Evolutionary conservation across 2,888 invertebrate genomes (phyloP), one percentile per base, ranked within the genome.

Genomic region (Eumacrocentrus americanus): DNA sequence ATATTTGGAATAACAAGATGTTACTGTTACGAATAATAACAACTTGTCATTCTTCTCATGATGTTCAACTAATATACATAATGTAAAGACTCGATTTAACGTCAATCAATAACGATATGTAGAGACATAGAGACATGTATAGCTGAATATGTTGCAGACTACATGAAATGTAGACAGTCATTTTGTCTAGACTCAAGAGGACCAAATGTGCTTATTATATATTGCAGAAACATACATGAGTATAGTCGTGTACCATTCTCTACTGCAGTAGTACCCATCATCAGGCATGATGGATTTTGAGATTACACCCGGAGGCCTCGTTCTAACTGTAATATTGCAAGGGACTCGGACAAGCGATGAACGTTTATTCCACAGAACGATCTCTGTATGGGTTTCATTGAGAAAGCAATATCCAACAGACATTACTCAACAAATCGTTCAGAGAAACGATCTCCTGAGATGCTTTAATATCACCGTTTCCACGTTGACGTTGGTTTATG

Each of bases 241-340:
- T 29, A 29, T 29, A 29, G 29, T 29, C 9, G 29, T 29, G 29
- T 29, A 9, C 29, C 29, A 29, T 29, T 29, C 29, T 29, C 29
- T n/a, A n/a, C n/a, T n/a, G n/a, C n/a, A 29, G 5, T 29, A 29
- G 9, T 6, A 29, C 4, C 29, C 4, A 4, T 9, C 11, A 34
- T 29, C 25, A 34, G 25, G 14, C 9, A 37, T 51, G 51, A 51
- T 51, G 37, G 37, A 51, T 51, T 51, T 51, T 22, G 37, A 5
- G 23, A 51, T 51, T 34, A 37, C 20, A 51, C 51, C 51, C 37
- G 20, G 18, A 51, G 37, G 51, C 14, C 5, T 51, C 37, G 20
- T 51, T 51, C 34, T 51, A 35, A 22, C 37, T 37, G 11, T 12
- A 6, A 29, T 29, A 51, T 35, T n/a, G 18, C 51, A 11, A 22